Base-by-base conservation (phyloP, 2,113 vertebrate species). In the Eublepharis macularius region DNA sequence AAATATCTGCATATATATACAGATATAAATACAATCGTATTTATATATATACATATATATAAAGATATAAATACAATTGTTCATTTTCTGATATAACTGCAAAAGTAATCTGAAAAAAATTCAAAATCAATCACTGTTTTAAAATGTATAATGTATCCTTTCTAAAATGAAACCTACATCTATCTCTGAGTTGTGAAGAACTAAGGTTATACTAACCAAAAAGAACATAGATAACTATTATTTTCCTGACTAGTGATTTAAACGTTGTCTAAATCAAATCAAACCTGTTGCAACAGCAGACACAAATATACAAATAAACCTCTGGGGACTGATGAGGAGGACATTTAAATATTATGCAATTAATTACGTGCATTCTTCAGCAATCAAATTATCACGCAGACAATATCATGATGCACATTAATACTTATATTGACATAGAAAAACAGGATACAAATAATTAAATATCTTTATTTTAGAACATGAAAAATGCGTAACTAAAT, bases 341-440 rank as follows among this genome's bases (percentile, higher is more conserved):
- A 82, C 75, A 36, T 39, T 74, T 9, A 84, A 49, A 24, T 82
- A 78, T 75, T 17, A 82, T 6, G 60, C 90, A 90, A 90, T 92
- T 94, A 94, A 93, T 88, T 92, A 91, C 83, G 89, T 0, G 76
- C 87, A 81, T 5, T 78, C 76, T 60, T 76, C 85, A 93, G 89
- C 29, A 94, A 94, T 87, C 87, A 72, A 2, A 86, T 65, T 86
- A 88, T 84, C 87, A 91, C 87, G 92, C 94, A 92, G 92, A 91
- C 88, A 92, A 92, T 88, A 93, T 90, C 1, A 91, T 89, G 84
- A 2, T 0, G 17, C 32, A 54, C 86, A 69, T 91, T 86, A 39
- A 92, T 87, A 79, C 0, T 49, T 81, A 87, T 51, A 51, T 2
- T 51, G 49, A 51, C 49, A n/a, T n/a, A 51, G 49, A 51, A 51